Evolutionary conservation across 2,797 vertebrate genomes (phyloP).

Genomic region (Mormyrus hasselquistii): DNA sequence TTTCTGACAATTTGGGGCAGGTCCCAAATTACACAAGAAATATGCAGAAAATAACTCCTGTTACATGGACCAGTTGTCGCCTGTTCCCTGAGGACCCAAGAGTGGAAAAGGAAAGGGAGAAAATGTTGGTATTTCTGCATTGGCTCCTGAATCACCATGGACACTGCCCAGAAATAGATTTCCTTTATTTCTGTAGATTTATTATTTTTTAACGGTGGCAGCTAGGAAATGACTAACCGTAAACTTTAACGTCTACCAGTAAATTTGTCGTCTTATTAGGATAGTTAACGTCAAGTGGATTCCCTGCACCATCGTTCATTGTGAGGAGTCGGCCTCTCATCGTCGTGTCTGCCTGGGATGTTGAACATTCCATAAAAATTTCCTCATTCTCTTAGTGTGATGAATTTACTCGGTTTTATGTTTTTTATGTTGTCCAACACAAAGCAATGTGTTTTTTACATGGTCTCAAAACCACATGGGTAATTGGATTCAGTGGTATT

Average conservation of each 20-base stretch:
- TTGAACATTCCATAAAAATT: not conserved
- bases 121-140: conserved; percentile 5
- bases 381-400: not conserved
- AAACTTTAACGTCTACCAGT: not conserved
- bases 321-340: not conserved
- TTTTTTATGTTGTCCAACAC: not conserved
- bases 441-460: not conserved
- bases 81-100: not conserved
- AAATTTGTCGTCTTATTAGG: not conserved
- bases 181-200: not conserved
- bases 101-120: not conserved
- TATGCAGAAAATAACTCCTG: not conserved
- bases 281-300: not conserved
- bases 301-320: not conserved
- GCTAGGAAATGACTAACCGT: not conserved
- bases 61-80: not conserved
- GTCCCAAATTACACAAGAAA: not conserved
- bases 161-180: not conserved
- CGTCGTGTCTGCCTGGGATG: not conserved
- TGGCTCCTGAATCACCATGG: not conserved
- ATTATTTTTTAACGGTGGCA: not conserved
- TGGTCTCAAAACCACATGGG: not conserved
- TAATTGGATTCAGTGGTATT: not conserved
- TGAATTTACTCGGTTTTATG: not conserved
- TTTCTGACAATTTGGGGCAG: not conserved